A percentile compares a stretch with the other conserved stretches of the same genome.
These are phyloP conservation scores for Aleiodes testaceus DNA, from an alignment of 2,888 invertebrate genomes.

Conservation along the genomic window DNA sequence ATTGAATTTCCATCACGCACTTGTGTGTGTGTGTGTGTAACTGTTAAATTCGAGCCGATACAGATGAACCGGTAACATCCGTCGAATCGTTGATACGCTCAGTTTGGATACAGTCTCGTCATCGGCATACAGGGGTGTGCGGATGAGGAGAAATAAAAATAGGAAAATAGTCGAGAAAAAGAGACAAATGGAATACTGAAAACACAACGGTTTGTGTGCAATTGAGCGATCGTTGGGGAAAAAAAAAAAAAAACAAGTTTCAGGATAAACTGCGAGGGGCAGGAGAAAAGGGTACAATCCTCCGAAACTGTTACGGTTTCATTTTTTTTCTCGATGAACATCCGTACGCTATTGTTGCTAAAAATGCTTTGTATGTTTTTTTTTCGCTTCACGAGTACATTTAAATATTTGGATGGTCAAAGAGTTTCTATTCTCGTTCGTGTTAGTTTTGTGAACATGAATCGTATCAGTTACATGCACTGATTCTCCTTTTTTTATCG, in stretches of 20 bases:
- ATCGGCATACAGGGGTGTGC: neutral
- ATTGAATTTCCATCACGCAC: neutral
- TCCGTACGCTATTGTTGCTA: slow-evolving; percentile 15
- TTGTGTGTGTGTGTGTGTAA: neutral
- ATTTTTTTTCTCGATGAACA: slow-evolving; percentile 7
- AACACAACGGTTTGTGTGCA: slow-evolving; percentile 29
- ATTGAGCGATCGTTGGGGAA: slow-evolving; percentile 32
- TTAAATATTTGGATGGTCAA: slow-evolving; percentile 38
- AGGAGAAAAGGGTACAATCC: slow-evolving; percentile 12
- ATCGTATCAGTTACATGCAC: slow-evolving; percentile 14
- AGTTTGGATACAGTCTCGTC: slow-evolving; percentile 10
- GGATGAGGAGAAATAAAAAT: slow-evolving; percentile 18
- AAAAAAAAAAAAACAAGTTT: slow-evolving; percentile 15
- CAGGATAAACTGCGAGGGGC: neutral
- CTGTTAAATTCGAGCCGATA: slow-evolving; percentile 29
- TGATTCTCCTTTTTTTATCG: neutral
- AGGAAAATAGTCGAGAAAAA: slow-evolving; percentile 20
- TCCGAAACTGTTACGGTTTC: slow-evolving; percentile 18
- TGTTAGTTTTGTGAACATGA: neutral
- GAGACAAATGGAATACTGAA: slow-evolving; percentile 19
- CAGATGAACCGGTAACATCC: slow-evolving; percentile 25
- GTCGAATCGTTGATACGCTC: slow-evolving; percentile 20
- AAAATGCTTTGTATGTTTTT: slow-evolving; percentile 42
- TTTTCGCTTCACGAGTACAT: neutral
- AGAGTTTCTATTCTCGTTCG: slow-evolving; percentile 22